Evolutionary conservation across 2,797 vertebrate species (phyloP), one percentile per base, ranked within the genome.

Genomic region (Ctenosaura bakeri): DNA sequence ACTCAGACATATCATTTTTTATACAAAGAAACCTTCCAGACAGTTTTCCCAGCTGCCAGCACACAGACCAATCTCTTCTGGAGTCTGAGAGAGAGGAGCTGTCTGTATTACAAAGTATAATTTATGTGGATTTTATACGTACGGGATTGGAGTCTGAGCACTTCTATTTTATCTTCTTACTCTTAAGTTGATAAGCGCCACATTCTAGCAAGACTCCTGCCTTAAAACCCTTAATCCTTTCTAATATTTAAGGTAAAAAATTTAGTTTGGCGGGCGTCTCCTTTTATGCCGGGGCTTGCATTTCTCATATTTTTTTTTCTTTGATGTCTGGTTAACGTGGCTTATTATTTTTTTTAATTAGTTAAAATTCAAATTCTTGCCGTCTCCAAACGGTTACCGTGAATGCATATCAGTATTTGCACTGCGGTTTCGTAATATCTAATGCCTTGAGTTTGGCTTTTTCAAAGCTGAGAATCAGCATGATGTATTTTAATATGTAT

Each of bases 221-320:
- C 79, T 89, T 87, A 83, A 89, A 89, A 92, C 80, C 66, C 85
- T 79, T 92, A 89, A 92, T 92, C 88, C 91, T n/a, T 32, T 89
- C 73, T 89, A 73, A 78, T 83, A 78, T 89, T 92, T 87, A 89
- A 52, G 79, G 73, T 79, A 77, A 87, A 87, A 76, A 87, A 6
- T 46, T 90, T 73, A 77, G 42, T 87, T 91, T 87, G 52, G 62
- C 85, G 52, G 54, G 35, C 86, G 80, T 83, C 79, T 83, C 73
- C 83, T 79, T 78, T 89, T 87, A 71, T 87, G 79, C 71, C 10
- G 24, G 52, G 59, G 62, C 73, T 82, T 62, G 85, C 80, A 86
- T 89, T 50, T 83, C 88, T 83, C 64, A 83, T 86, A 66, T 59
- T 62, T 78, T 56, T 26, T 35, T 35, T 78, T 89, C 88, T 89